These are phyloP conservation scores for Syngnathus floridae DNA, from an alignment of 2,113 vertebrate genomes.

Conservation along the genomic window DNA sequence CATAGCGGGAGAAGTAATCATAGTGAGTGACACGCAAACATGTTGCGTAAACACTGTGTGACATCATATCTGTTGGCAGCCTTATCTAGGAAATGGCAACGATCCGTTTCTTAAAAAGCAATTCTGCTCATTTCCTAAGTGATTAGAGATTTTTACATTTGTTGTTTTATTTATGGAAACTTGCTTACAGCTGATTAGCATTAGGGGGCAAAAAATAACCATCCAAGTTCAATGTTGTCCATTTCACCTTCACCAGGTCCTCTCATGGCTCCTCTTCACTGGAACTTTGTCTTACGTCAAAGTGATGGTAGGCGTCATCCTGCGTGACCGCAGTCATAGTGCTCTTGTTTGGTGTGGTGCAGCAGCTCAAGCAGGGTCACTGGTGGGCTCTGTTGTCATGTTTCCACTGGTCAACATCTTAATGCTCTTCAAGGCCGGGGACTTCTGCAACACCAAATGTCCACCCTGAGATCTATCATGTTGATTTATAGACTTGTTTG, in stretches of 20 bases:
- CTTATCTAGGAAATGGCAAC: slow-evolving; percentile 23
- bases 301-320: slow-evolving; percentile 89
- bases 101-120: slow-evolving; percentile 22
- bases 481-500: neutral
- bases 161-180: too few species aligned
- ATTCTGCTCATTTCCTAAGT: slow-evolving; percentile 9
- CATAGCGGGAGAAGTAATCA: slow-evolving; percentile 71
- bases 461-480: slow-evolving; percentile 46
- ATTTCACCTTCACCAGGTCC: slow-evolving; percentile 74
- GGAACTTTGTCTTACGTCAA: slow-evolving; percentile 85
- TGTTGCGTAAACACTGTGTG: neutral
- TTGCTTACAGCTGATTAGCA: too few species aligned
- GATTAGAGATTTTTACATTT: neutral
- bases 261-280: slow-evolving; percentile 85
- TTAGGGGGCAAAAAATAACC: neutral
- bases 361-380: slow-evolving; percentile 80
- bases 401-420: slow-evolving; percentile 86
- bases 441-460: slow-evolving; percentile 80
- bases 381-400: slow-evolving; percentile 84
- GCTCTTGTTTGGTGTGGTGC: slow-evolving; percentile 89
- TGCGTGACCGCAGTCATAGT: slow-evolving; percentile 79
- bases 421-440: slow-evolving; percentile 75
- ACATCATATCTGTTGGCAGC: neutral
- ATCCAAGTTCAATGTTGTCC: slow-evolving; percentile 21
- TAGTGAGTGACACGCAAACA: slow-evolving; percentile 74